These are phyloP conservation scores for Aythya baeri DNA, from an alignment of 2,113 vertebrate species.

Conservation along the genomic window DNA sequence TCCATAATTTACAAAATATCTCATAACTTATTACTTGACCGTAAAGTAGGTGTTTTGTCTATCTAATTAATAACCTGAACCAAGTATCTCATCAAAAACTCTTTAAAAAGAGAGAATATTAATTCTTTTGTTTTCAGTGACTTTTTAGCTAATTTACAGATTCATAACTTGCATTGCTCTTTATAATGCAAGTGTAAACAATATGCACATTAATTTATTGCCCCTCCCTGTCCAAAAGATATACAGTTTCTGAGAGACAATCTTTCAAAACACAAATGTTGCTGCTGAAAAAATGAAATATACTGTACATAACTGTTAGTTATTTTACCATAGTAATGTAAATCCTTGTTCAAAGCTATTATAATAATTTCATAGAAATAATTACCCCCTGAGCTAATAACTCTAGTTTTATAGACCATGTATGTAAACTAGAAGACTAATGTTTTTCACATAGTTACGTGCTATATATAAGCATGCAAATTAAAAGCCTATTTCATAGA, in stretches of 20 bases:
- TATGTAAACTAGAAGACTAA: constrained; percentile 51
- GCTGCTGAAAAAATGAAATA: constrained; percentile 43
- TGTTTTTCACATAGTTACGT: constrained; percentile 46
- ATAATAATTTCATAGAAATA: constrained; percentile 64
- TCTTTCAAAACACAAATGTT: constrained; percentile 40
- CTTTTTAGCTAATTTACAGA: neutral
- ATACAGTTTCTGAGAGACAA: constrained; percentile 33
- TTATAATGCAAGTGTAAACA: neutral
- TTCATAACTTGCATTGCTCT: neutral
- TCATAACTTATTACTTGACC: neutral
- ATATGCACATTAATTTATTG: constrained; percentile 10
- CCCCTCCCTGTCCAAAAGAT: constrained; percentile 19
- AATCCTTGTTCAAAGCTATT: constrained; percentile 62
- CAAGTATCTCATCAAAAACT: neutral
- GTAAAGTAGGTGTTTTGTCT: neutral
- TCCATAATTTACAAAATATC: neutral
- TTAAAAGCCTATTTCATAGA: constrained; percentile 10
- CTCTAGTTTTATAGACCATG: constrained; percentile 63
- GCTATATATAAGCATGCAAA: constrained; percentile 40
- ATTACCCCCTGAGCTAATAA: constrained; percentile 58
- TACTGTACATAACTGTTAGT: constrained; percentile 28
- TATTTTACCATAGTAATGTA: constrained; percentile 54
- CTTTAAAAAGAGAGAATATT: neutral
- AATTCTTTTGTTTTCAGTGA: neutral
- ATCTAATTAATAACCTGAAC: neutral